Evolutionary conservation across 1,140 invertebrate species (phyloP).

Genomic region (fruit fly (Drosophila melanogaster)): Release_6_plus_ISO1_MT NT_033777.3:11329001-11329500

Average conservation of each 20-base stretch:
- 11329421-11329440: conserved; percentile 73
- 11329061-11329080: conserved; percentile 16
- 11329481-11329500: conserved; percentile 71
- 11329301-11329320: conserved; percentile 42
- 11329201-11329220: conserved; percentile 71
- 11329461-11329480: conserved; percentile 73
- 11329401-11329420: conserved; percentile 61
- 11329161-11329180: conserved; percentile 83
- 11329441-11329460: conserved; percentile 81
- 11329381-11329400: conserved; percentile 28
- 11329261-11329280: conserved; percentile 66
- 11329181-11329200: conserved; percentile 77
- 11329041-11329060: conserved; percentile 9
- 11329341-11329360: conserved; percentile 55
- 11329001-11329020: conserved; percentile 26
- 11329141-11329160: conserved; percentile 67
- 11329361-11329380: conserved; percentile 5
- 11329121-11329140: conserved; percentile 75
- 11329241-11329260: conserved; percentile 56
- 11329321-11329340: conserved; percentile 39
- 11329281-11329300: conserved; percentile 33
- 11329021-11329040: conserved; percentile 71
- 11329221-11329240: conserved; percentile 55
- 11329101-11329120: conserved; percentile 74
- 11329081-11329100: conserved; percentile 74